Base-by-base conservation (phyloP, 1,140 invertebrate species). In the Asobara japonica region DNA sequence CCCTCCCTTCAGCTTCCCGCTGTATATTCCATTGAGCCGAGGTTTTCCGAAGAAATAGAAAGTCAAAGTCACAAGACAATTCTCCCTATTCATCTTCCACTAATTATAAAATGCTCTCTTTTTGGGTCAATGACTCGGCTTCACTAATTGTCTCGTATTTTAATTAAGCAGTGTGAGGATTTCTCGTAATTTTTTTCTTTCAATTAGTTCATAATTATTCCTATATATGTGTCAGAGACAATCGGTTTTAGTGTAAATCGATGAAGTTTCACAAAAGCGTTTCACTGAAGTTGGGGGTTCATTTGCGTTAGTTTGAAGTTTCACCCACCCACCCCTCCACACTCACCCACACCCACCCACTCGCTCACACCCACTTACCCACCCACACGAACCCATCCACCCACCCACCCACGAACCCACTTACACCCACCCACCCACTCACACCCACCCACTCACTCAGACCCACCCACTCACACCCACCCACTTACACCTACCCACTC, bases 91-190 rank as follows among this genome's bases (percentile, higher is more conserved):
- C 56, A 6, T 61, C 68, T 62, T 41, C 41, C 56, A 60, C 33
- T 33, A 69, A 36, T 61, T 33, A 33, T 60, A 45, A 30, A 20
- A 22, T 60, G 18, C 31, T 22, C 61, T 62, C 45, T 64, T 41
- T 62, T 27, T 62, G 62, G 68, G 68, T 70, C 68, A 70, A 38
- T 70, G 51, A 70, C 60, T 48, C 48, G n/a, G 18, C 29, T 27
- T 20, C 31, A 18, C 38, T 31, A 67, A 70, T 70, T 69, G 45
- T 48, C 25, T 0, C 5, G n/a, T 27, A n/a, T 62, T 70, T 62
- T 45, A 70, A 70, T 70, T 70, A 70, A 60, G 22, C 33, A 16
- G 20, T 7, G 25, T 29, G 33, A n/a, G n/a, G n/a, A n/a, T n/a
- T n/a, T 56, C 51, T 8, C 10, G 16, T 16, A 13, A 18, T 25